A percentile compares a stretch with the other conserved stretches of the same genome.
These are phyloP conservation scores for Chaetura pelagica DNA, from an alignment of 2,113 vertebrate genomes.

Conservation along the genomic window DNA sequence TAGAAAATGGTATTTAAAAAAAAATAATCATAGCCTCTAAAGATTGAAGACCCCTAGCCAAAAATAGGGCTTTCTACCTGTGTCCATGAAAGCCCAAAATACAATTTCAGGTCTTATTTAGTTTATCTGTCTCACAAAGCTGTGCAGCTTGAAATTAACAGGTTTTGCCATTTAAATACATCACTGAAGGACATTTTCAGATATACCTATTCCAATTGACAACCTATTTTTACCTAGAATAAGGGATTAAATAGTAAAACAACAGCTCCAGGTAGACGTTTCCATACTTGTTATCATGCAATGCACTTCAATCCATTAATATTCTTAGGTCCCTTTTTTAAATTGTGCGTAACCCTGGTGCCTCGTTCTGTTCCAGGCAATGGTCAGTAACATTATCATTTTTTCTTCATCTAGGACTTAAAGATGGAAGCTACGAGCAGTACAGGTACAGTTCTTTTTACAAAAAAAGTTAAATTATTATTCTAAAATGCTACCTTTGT, in stretches of 20 bases:
- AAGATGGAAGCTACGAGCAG: constrained; percentile 91
- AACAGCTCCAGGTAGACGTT: neutral
- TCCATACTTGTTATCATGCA: neutral
- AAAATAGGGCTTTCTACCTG: neutral
- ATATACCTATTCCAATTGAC: neutral
- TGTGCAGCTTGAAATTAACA: neutral
- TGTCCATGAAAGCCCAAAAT: neutral
- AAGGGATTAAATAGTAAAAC: neutral
- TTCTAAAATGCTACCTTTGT: neutral
- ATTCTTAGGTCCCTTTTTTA: neutral
- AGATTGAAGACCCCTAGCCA: neutral
- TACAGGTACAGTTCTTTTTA: constrained; percentile 84
- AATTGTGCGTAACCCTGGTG: neutral
- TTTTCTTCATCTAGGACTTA: constrained; percentile 84
- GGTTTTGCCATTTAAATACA: neutral
- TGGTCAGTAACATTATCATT: constrained; percentile 47
- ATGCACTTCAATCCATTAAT: neutral
- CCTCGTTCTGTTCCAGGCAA: neutral
- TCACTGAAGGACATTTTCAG: neutral
- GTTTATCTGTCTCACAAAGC: neutral
- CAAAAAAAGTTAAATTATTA: neutral
- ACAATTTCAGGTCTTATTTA: neutral
- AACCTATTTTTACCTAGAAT: neutral
- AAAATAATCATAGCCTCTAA: neutral
- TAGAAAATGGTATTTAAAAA: neutral